Base-by-base conservation (phyloP, 2,888 invertebrate species). In the Mythimna pallens region DNA sequence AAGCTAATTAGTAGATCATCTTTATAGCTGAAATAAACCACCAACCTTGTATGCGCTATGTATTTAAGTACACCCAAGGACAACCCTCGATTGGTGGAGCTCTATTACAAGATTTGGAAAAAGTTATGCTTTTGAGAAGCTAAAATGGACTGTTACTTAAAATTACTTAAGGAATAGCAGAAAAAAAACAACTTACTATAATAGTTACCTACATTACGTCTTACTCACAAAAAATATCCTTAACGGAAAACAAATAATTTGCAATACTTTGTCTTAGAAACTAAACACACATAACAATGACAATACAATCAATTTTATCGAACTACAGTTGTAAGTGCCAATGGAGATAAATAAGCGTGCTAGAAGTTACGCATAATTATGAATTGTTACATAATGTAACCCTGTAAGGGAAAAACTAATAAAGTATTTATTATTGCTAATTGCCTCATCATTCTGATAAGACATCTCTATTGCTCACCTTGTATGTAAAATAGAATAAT, bases 361-460 rank as follows among this genome's bases (percentile, higher is more conserved):
- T 58, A n/a, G 25, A 58, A 71, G 58, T 40, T 70, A 71, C 52
- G 30, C 40, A 52, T 36, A 36, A 14, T 61, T 61, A 61, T 61
- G 61, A 61, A 61, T 22, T 14, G 30, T 34, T 47, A 34, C 52
- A n/a, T 52, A 59, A 17, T 20, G 12, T 14, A 3, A 14, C 36
- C 30, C 5, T 10, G 57, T 47, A 34, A 61, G 20, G 72, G 12
- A 0, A n/a, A 9, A 25, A 36, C 17, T 7, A 64, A 64, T 73
- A 36, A 64, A 74, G 64, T 57, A 58, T 50, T 0, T 40, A 22
- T 30, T 58, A 75, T 74, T 75, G 20, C 30, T 73, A 75, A 75
- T 65, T 50, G 65, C 40, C 22, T 14, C 57, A 58, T 75, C 50
- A 30, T 57, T 75, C 12, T 75, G 65, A 40, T 40, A 6, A 74